These are phyloP conservation scores for Odobenus rosmarus DNA, from an alignment of 2,113 vertebrate species.

Conservation along the genomic window DNA sequence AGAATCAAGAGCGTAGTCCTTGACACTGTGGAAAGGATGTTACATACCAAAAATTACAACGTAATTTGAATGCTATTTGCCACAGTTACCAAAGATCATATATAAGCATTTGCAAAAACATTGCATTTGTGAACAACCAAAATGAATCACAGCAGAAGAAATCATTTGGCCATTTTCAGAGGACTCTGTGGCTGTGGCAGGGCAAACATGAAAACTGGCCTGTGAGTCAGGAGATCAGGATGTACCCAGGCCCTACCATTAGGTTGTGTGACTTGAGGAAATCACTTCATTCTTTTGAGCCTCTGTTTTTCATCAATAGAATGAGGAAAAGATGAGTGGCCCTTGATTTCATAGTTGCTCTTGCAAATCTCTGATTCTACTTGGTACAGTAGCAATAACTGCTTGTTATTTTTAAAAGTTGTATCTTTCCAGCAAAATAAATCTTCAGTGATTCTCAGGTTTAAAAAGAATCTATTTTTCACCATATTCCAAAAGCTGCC, in stretches of 20 bases:
- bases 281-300: background rate
- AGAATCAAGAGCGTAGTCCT: background rate
- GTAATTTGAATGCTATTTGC: background rate
- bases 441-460: conserved; percentile 49
- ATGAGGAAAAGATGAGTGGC: background rate
- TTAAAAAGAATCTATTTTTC: conserved; percentile 56
- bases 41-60: background rate
- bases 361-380: background rate
- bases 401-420: conserved; percentile 56
- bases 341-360: background rate
- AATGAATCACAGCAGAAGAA: background rate
- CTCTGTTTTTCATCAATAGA: background rate
- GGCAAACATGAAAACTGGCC: background rate
- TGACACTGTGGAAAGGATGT: background rate
- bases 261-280: background rate
- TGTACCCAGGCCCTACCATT: background rate
- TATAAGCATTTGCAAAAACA: background rate
- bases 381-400: background rate
- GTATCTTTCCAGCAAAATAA: conserved; percentile 55
- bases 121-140: background rate
- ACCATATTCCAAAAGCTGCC: conserved; percentile 61
- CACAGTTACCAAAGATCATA: background rate
- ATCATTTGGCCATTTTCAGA: background rate
- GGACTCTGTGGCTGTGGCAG: background rate
- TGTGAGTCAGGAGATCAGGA: background rate